A percentile compares a stretch with the other conserved stretches of the same genome.
Evolutionary conservation across 2,797 vertebrate genomes (phyloP).

Genomic region (Petrocephalus schoutedeni): DNA sequence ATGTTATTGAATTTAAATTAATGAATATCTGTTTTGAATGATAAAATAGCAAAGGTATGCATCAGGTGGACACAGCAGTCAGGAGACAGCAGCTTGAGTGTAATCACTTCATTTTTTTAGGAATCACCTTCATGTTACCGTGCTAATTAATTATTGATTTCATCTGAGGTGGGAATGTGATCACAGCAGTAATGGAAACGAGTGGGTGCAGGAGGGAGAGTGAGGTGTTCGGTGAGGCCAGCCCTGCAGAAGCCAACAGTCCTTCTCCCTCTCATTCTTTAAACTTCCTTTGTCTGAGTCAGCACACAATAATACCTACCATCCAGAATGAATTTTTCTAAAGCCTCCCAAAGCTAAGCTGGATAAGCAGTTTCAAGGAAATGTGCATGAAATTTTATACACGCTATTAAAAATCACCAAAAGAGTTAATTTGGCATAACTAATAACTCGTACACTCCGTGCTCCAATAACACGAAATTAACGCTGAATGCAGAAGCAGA

Average conservation of each 20-base stretch:
- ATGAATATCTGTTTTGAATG: not conserved
- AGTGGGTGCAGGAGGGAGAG: not conserved
- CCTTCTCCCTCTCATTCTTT: not conserved
- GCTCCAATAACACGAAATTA: not conserved
- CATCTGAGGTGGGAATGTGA: constrained; percentile 34
- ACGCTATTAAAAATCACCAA: not conserved
- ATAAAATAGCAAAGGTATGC: not conserved
- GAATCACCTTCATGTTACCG: not conserved
- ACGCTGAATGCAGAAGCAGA: not conserved
- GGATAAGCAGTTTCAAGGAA: not conserved
- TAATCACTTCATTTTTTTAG: not conserved
- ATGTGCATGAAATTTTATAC: constrained; percentile 36
- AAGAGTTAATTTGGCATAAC: not conserved
- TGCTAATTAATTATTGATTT: constrained; percentile 40
- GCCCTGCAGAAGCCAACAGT: too few species aligned
- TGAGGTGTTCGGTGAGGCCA: too few species aligned
- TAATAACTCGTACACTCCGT: not conserved
- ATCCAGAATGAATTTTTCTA: not conserved
- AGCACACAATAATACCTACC: not conserved
- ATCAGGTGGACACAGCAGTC: not conserved
- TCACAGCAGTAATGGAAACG: constrained; percentile 35
- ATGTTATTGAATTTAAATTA: not conserved
- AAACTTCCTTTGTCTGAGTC: not conserved
- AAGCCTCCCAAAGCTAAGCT: not conserved
- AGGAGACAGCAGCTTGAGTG: not conserved